Base-by-base conservation (phyloP, 2,888 invertebrate genomes). In the Noctua pronuba region DNA sequence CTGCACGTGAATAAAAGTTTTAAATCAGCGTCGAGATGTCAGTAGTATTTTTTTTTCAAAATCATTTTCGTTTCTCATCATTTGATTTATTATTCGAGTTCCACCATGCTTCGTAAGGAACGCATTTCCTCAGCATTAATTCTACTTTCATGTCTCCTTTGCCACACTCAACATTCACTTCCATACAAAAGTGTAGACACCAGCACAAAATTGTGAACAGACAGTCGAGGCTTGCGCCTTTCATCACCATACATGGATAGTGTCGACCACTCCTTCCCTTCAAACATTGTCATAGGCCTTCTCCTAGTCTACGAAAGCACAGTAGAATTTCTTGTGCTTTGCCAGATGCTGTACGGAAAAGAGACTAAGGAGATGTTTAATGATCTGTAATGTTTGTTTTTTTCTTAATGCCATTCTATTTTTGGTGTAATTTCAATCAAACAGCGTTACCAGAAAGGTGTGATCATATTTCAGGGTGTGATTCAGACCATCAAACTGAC, bases 1-100 rank as follows among this genome's bases (percentile, higher is more conserved):
- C 98, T 98, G 91, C 58, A 91, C 78, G 86, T 82, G 21, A 62
- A 62, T 35, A 62, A 62, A 62, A 62, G 31, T 62, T 31, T 62
- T 21, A 62, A 62, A 62, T 35, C 35, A 10, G 7, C 16, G 6
- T 16, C 6, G 13, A 58, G 18, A 31, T 21, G 31, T 21, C 10
- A 31, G 4, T 21, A 21, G 31, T 41, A 11, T 41, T 62, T 35
- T 62, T 35, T 31, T 60, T 44, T 3, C 28, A 58, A 6, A 35
- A 21, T 62, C 31, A 5, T 35, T 21, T 11, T 21, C 10, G 5
- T 60, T 60, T 1, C n/a, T 4, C 38, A 38, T 38, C 6, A n/a
- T n/a, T 65, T n/a, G 16, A 65, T 41, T 41, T 41, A 41, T 24
- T 16, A n/a, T 64, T 41, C 6, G 16, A 18, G 18, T 41, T 41